Percentiles rank a stretch among this genome's conserved stretches.
These are phyloP conservation scores for Gymnothorax reevesii DNA, from an alignment of 2,797 vertebrate species.

Conservation along the genomic window DNA sequence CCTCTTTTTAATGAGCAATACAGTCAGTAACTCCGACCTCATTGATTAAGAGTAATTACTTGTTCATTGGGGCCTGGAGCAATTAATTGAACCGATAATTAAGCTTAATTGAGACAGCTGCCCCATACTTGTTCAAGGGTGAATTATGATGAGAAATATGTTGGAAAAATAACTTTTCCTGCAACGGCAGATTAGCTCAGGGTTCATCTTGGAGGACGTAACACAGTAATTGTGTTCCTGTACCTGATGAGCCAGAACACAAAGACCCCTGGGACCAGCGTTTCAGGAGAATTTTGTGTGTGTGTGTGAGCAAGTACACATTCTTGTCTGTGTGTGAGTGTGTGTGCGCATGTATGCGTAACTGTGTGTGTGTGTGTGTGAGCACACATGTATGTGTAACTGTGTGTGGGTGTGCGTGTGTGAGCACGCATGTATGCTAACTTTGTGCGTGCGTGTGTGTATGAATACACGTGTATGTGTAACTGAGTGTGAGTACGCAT, in stretches of 20 bases:
- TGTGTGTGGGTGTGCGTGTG: background rate
- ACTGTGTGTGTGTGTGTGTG: background rate
- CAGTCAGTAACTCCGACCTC: constrained; percentile 5
- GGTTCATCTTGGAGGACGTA: background rate
- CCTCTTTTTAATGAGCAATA: background rate
- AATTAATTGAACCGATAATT: constrained; percentile 14
- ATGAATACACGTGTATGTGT: too few relatives aligned
- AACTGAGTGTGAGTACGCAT: too few relatives aligned
- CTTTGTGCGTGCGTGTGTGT: too few relatives aligned
- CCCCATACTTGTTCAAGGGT: constrained; percentile 12
- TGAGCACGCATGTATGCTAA: too few relatives aligned
- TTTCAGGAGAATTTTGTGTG: background rate
- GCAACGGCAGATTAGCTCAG: background rate
- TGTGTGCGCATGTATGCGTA: background rate
- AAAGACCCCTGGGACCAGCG: background rate
- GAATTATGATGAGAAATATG: background rate
- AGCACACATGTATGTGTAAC: background rate
- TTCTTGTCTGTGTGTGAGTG: too few relatives aligned
- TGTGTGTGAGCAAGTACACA: too few relatives aligned
- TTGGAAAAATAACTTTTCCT: background rate
- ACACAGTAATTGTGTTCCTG: background rate
- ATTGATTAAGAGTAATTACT: constrained; percentile 13
- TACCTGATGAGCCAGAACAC: background rate
- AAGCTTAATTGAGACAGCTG: constrained; percentile 21
- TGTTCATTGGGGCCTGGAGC: background rate